A percentile compares a stretch with the other conserved stretches of the same genome.
phyloP scores from a whole-genome alignment of 2,888 invertebrate genomes.

The Ptilodon capucinus region DNA sequence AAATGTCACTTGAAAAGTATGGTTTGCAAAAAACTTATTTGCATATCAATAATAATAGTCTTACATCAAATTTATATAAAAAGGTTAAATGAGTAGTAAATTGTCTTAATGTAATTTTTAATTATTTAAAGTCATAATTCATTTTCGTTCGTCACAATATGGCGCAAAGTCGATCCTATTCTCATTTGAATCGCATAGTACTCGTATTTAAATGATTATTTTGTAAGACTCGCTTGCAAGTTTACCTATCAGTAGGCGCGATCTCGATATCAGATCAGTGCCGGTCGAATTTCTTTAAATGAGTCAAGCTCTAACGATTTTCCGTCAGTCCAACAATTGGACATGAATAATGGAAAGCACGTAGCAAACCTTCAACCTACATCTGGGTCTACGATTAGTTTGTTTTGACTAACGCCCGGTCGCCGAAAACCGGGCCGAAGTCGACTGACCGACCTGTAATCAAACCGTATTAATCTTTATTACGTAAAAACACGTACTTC shows the following conservation, averaged over 20 bases:
- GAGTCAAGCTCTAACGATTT: constrained; percentile 76
- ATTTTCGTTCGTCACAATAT: too few species aligned
- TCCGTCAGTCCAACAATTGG: constrained; percentile 67
- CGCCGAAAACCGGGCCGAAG: constrained; percentile 27
- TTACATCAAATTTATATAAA: too few species aligned
- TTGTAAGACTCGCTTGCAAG: too few species aligned
- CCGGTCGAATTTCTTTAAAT: constrained; percentile 70
- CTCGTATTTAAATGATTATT: too few species aligned
- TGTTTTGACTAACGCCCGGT: constrained; percentile 20
- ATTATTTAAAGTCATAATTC: too few species aligned
- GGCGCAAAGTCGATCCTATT: too few species aligned
- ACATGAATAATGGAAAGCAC: constrained; percentile 73
- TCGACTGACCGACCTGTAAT: constrained; percentile 17
- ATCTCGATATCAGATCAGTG: constrained; percentile 31
- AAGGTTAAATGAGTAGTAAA: too few species aligned
- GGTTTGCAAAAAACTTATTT: too few species aligned
- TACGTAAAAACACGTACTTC: constrained; percentile 52
- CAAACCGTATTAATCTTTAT: constrained; percentile 45
- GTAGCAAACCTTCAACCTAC: constrained; percentile 58
- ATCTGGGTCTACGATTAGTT: constrained; percentile 42
- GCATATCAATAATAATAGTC: too few species aligned
- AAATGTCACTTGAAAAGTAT: too few species aligned
- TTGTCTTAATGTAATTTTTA: too few species aligned
- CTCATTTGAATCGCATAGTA: too few species aligned
- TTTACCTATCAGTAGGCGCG: constrained; percentile 38